Conservation (phyloP, 2,113 vertebrate genomes). For the Misgurnus mizolepis region DNA sequence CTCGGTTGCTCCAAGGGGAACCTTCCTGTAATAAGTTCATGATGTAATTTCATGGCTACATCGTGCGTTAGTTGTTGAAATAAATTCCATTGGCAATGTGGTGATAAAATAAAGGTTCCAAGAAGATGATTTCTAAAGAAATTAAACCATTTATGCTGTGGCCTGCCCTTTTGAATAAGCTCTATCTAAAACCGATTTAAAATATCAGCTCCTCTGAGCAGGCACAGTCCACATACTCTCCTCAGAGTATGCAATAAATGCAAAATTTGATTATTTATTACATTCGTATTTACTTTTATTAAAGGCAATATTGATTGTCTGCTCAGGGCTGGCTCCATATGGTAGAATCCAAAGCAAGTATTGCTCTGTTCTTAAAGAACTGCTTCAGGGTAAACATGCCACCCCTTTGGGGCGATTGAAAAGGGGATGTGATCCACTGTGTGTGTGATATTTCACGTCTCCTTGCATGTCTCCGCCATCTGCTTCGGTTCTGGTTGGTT, state of each 20-base stretch:
- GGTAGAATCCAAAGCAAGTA: not conserved
- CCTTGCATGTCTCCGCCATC: constrained; percentile 36
- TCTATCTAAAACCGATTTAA: not conserved
- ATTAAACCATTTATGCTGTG: not conserved
- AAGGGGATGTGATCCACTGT: constrained; percentile 19
- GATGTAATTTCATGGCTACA: too few species aligned
- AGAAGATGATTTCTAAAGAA: not conserved
- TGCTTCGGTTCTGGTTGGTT: constrained; percentile 41
- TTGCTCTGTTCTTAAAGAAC: constrained; percentile 23
- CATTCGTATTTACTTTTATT: not conserved
- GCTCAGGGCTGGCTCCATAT: constrained; percentile 37
- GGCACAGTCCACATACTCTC: not conserved
- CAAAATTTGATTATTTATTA: not conserved
- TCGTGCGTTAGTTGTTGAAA: too few species aligned
- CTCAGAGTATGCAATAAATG: not conserved
- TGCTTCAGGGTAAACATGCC: constrained; percentile 38
- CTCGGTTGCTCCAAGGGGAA: too few species aligned
- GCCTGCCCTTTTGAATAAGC: not conserved
- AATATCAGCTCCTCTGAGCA: not conserved
- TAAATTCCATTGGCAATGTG: too few species aligned
- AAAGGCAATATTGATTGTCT: not conserved
- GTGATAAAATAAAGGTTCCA: too few species aligned
- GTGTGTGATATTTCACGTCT: constrained; percentile 5
- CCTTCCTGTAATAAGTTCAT: too few species aligned
- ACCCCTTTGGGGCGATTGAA: constrained; percentile 26